These are phyloP conservation scores for Galagoides demidoff DNA, from an alignment of 2,797 vertebrate genomes.

Conservation along the genomic window DNA sequence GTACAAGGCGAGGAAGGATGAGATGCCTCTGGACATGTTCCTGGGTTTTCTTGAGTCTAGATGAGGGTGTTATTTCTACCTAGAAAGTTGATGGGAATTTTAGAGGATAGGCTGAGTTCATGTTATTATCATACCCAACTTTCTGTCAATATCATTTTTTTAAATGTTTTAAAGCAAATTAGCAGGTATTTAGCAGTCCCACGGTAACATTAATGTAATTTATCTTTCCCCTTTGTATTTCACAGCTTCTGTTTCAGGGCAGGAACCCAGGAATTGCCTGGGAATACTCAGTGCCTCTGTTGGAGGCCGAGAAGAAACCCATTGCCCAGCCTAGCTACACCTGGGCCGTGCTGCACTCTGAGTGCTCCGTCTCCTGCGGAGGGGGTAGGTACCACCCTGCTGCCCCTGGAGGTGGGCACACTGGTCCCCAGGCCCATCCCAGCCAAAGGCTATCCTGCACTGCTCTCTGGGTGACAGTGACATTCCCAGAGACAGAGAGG, in stretches of 20 bases:
- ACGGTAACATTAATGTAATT: not conserved
- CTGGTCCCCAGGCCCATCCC: accelerated
- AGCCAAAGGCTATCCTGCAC: accelerated
- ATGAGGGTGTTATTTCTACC: not conserved
- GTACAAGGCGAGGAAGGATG: accelerated
- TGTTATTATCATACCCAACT: not conserved
- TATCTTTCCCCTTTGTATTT: not conserved
- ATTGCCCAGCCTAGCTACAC: constrained; percentile 89
- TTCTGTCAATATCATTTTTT: not conserved
- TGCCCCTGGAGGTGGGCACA: accelerated
- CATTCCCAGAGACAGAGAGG: not conserved
- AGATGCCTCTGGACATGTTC: not conserved
- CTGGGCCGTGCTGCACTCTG: constrained; percentile 91
- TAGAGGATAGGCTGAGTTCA: not conserved
- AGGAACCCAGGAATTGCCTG: constrained; percentile 93
- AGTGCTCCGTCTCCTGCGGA: constrained; percentile 92
- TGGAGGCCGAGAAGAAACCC: constrained; percentile 81
- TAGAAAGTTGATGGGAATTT: not conserved
- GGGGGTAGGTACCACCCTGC: constrained; percentile 86
- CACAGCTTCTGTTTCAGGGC: constrained; percentile 92
- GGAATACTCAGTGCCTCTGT: constrained; percentile 91
- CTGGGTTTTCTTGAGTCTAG: too few relatives aligned
- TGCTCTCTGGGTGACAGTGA: accelerated
- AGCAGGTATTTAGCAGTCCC: not conserved
- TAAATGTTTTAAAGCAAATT: not conserved